phyloP scores from a whole-genome alignment of 2,797 vertebrate genomes.

The Ispidina picta region DNA sequence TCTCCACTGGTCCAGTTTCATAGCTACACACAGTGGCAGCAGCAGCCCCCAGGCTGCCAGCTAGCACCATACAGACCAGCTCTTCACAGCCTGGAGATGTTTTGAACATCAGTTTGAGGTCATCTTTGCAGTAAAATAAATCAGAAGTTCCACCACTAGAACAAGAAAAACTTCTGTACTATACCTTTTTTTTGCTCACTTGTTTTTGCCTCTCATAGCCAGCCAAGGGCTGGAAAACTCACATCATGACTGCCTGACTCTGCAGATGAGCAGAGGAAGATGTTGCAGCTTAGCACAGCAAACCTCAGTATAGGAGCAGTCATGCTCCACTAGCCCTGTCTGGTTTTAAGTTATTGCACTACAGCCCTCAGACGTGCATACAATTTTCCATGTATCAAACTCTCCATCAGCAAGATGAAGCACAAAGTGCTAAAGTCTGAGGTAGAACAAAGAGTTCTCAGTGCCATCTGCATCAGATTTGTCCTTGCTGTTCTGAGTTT shows the following conservation, averaged over 20 bases:
- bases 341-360: conserved; percentile 43
- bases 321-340: conserved; percentile 24
- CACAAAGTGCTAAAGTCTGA: neutral
- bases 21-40: neutral
- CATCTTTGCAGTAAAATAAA: neutral
- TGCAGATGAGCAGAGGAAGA: neutral
- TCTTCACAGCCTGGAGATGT: neutral
- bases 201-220: neutral
- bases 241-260: neutral
- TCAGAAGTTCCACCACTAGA: neutral
- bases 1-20: neutral
- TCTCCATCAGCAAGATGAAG: neutral
- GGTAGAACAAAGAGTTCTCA: neutral
- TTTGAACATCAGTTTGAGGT: neutral
- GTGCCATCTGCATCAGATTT: neutral
- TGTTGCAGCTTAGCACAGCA: neutral
- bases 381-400: conserved; percentile 20
- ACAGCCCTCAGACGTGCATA: neutral
- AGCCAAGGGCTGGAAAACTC: neutral
- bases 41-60: neutral
- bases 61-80: neutral
- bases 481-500: neutral
- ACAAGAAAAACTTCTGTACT: neutral
- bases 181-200: neutral
- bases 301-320: neutral